Evolutionary conservation across 2,888 invertebrate species (phyloP).

Genomic region (Pheosia tremula): DNA sequence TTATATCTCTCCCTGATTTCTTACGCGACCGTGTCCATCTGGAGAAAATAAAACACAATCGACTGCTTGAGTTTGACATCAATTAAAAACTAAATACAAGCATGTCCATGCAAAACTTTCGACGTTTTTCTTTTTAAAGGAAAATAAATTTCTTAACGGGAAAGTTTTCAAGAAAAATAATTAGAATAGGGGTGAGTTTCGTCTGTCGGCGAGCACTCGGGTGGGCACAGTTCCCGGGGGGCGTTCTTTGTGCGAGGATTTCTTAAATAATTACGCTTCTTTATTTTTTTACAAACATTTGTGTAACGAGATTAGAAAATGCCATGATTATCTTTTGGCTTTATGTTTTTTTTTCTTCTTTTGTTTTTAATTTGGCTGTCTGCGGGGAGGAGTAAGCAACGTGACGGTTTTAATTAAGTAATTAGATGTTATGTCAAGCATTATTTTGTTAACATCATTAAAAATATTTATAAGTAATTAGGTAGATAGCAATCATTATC

Average conservation of each 20-base stretch:
- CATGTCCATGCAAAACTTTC: conserved; percentile 39
- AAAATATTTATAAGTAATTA: too few relatives aligned
- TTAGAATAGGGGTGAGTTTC: conserved; percentile 65
- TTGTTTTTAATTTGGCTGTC: conserved; percentile 13
- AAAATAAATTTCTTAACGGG: conserved; percentile 56
- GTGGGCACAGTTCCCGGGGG: conserved; percentile 28
- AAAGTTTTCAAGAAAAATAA: conserved; percentile 79
- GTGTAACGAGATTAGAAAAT: conserved; percentile 68
- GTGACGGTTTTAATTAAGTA: not conserved
- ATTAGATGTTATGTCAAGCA: not conserved
- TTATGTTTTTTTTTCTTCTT: conserved; percentile 39
- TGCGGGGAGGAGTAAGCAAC: not conserved
- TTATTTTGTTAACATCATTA: too few relatives aligned
- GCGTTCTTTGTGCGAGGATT: conserved; percentile 57
- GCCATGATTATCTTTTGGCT: conserved; percentile 65
- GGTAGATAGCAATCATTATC: too few relatives aligned
- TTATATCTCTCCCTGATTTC: too few relatives aligned
- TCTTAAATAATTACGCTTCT: conserved; percentile 75
- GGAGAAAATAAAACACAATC: too few relatives aligned
- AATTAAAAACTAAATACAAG: not conserved
- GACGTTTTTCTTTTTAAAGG: conserved; percentile 32
- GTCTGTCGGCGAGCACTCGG: conserved; percentile 52
- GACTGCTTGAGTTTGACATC: not conserved
- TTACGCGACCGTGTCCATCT: too few relatives aligned
- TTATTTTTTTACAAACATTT: conserved; percentile 70